Evolutionary conservation across 1,140 invertebrate species (phyloP).

Genomic region (Notospermus geniculatus): DNA sequence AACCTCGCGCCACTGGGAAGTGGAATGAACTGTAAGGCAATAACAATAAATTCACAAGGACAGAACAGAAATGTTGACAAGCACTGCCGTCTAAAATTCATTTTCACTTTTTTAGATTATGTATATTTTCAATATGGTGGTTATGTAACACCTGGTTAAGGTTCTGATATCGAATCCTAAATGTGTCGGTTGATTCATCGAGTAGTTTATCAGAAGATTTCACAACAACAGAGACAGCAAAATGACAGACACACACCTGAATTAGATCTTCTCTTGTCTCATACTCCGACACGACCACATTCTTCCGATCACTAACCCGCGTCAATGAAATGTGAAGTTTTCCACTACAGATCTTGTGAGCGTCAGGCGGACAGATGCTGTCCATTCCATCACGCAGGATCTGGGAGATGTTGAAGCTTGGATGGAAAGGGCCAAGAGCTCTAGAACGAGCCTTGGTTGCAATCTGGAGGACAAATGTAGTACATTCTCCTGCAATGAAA

Average conservation of each 20-base stretch:
- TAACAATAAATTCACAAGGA: too few relatives aligned
- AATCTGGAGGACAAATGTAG: conserved; percentile 80
- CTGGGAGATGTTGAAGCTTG: conserved; percentile 88
- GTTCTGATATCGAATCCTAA: too few relatives aligned
- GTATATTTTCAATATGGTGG: too few relatives aligned
- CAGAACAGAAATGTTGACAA: too few relatives aligned
- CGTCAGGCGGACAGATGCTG: conserved; percentile 83
- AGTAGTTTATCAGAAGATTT: too few relatives aligned
- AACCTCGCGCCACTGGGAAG: too few relatives aligned
- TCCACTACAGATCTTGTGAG: conserved; percentile 80
- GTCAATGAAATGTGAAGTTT: conserved; percentile 93
- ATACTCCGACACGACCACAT: conserved; percentile 91
- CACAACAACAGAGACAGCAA: too few relatives aligned
- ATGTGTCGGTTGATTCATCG: too few relatives aligned
- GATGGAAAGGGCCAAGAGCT: conserved; percentile 90
- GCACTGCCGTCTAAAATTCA: too few relatives aligned
- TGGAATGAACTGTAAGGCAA: too few relatives aligned
- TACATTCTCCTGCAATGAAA: conserved; percentile 43
- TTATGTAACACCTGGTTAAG: too few relatives aligned
- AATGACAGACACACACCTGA: conserved; percentile 73
- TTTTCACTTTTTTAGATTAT: too few relatives aligned
- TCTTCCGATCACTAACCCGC: conserved; percentile 88
- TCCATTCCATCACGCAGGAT: conserved; percentile 77
- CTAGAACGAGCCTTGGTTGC: conserved; percentile 82
- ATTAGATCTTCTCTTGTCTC: conserved; percentile 88